These are phyloP conservation scores for Macropodus opercularis DNA, from an alignment of 2,797 vertebrate genomes.

Conservation along the genomic window DNA sequence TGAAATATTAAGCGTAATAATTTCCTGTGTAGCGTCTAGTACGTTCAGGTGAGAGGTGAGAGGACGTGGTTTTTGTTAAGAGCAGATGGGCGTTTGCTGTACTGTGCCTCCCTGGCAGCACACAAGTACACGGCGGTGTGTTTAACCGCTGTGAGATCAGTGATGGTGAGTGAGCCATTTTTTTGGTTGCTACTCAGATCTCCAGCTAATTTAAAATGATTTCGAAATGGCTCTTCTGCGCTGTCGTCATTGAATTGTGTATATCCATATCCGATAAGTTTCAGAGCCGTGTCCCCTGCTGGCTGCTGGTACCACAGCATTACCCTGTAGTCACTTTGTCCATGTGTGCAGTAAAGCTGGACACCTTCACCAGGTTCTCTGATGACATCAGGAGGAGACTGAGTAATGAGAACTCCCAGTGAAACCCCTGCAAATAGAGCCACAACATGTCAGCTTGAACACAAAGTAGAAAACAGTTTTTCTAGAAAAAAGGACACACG, in stretches of 20 bases:
- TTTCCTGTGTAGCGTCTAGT: background rate
- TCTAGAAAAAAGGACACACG: no score
- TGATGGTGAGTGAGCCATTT: conserved; percentile 32
- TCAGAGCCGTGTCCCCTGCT: conserved; percentile 1
- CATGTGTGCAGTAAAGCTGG: conserved; percentile 37
- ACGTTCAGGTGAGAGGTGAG: background rate
- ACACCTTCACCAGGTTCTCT: background rate
- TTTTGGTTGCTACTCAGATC: conserved; percentile 22
- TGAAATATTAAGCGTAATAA: background rate
- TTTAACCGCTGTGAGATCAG: conserved; percentile 5
- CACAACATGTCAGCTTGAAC: background rate
- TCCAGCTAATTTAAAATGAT: conserved; percentile 35
- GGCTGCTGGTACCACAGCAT: conserved; percentile 53
- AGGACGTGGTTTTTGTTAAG: conserved; percentile 39
- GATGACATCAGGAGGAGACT: conserved; percentile 27
- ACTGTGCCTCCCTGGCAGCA: conserved; percentile 45
- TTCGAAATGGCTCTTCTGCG: conserved; percentile 11
- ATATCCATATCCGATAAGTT: conserved; percentile 49
- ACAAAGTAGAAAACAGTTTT: background rate
- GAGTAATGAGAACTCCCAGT: conserved; percentile 31
- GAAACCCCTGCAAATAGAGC: conserved; percentile 6
- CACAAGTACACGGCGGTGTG: conserved; percentile 44
- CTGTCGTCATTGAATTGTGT: conserved; percentile 10
- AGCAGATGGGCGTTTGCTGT: conserved; percentile 21
- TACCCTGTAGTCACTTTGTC: conserved; percentile 21